Evolutionary conservation across 2,797 vertebrate species (phyloP), one percentile per base, ranked within the genome.

Genomic region (Danio tinwini): DNA sequence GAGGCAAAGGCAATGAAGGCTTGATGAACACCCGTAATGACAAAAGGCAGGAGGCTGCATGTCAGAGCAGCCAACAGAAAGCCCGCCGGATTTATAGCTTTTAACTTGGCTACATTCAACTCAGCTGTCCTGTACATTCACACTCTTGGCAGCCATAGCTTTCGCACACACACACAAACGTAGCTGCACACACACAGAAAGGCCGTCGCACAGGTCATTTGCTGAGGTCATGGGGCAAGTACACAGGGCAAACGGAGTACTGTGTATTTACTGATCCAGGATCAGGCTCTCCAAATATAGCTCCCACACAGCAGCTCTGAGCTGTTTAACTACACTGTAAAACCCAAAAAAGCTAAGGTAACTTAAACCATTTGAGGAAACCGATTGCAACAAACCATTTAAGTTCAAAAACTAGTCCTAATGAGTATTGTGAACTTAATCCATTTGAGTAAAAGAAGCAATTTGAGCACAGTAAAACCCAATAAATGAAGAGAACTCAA

Each of bases 61-160:
- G 93, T 94, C 94, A 93, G 90, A 89, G 89, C 67, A 78, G 0
- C 85, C 86, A 88, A 91, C 91, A 92, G 86, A 93, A 93, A 93
- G 90, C 92, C 90, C 19, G 56, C 91, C 90, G 88, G 92, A 94
- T 94, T 94, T 94, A 94, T 94, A 93, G 92, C 91, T 89, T 93
- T 64, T 55, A 73, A 56, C 69, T 80, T 80, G 69, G 77, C 77
- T 93, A 64, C 74, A 72, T 76, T 88, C 91, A 92, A 88, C 21
- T 84, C 92, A 93, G 91, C 92, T 95, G 92, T 94, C 91, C 90
- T 92, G 88, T 91, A 87, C 78, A 42, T 86, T 80, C 78, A 81
- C 78, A 74, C 71, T 68, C 81, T 68, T 79, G 64, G 64, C 71
- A 74, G 55, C 53, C 58, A 19, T 44, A 17, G 53, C 62, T 19